These are phyloP conservation scores for Hemibagrus guttatus DNA, from an alignment of 2,797 vertebrate genomes.

Conservation along the genomic window DNA sequence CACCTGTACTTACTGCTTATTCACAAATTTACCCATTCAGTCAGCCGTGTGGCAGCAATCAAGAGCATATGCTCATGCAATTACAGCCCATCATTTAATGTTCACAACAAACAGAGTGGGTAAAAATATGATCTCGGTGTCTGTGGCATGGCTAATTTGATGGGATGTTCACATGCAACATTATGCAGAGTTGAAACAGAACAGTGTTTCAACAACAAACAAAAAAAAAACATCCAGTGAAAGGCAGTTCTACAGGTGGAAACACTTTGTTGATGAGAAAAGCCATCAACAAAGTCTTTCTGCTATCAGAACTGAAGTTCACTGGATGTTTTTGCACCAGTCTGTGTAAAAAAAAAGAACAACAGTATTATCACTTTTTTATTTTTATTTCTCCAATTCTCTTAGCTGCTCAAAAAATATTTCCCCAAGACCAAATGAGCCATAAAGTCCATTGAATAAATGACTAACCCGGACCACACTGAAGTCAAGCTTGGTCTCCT, in stretches of 20 bases:
- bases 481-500: constrained; percentile 99
- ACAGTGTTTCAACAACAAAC: too few species aligned
- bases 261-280: neutral
- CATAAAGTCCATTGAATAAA: neutral
- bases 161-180: neutral
- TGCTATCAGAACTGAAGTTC: neutral
- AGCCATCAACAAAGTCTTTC: neutral
- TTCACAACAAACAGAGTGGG: neutral
- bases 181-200: neutral
- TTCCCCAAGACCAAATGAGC: neutral
- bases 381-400: neutral
- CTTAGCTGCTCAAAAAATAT: neutral
- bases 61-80: neutral
- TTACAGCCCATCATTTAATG: neutral
- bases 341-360: neutral
- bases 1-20: neutral
- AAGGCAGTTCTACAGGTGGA: neutral
- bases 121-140: neutral
- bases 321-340: neutral
- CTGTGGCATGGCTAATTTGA: neutral
- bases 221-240: neutral
- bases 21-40: neutral
- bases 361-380: neutral
- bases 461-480: constrained; percentile 95
- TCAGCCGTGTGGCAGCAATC: neutral